Base-by-base conservation (phyloP, 1,140 invertebrate genomes). In the Aethina tumida region DNA sequence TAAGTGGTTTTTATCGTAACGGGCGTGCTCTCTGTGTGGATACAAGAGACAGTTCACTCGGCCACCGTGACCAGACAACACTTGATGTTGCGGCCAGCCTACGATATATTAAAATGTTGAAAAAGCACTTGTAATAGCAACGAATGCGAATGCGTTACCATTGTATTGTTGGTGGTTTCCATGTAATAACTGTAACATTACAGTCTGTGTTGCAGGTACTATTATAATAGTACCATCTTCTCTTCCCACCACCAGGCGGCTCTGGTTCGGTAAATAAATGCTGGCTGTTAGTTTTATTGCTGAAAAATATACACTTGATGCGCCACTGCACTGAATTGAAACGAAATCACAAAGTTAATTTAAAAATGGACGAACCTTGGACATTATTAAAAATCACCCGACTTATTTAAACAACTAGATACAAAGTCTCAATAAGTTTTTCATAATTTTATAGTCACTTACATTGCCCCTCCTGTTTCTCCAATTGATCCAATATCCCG, bases 161-260 rank as follows among this genome's bases (percentile, higher is more conserved):
- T 86, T 81, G 45, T 80, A 83, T 41, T 90, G 80, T 54, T 92
- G 86, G 66, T 92, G 87, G 53, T 76, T 84, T 16, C 88, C 87
- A 53, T 94, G 87, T 24, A 98, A 69, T 13, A 98, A 60, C 53
- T 97, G 94, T 39, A 94, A 64, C 75, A 95, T 91, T 2, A 98
- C 83, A 5, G 92, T 92, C 58, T 97, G 89, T 0, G 90, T 93
- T 0, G 92, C 95, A 15, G 94, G 89, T 5, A 96, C 81, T 35
- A 99, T 95, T n/a, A 97, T 81, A 42, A 99, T 97, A 28, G 85
- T 84, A 9, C 96, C 96, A 63, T 99, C 93, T 59, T 94, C 86
- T 19, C 94, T 70, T 2, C 96, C 96, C 46, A 95, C 86, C 3
- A 97, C 91, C 21, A 99, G 61, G 15, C 90, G 78, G 54, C 92